Evolutionary conservation across 2,797 vertebrate species (phyloP).

Genomic region (Hemitrygon akajei): DNA sequence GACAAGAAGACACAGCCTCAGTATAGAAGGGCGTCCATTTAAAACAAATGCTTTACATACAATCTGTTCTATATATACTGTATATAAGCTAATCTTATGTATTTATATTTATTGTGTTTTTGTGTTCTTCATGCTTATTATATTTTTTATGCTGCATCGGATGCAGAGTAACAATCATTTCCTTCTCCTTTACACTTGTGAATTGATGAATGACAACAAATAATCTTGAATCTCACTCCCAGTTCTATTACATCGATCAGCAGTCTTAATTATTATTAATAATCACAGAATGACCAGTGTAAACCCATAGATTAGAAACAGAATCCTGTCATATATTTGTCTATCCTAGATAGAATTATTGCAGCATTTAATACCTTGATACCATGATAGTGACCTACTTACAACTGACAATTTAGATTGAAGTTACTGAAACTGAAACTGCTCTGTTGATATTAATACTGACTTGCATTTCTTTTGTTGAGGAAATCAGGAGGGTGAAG

Average conservation of each 20-base stretch:
- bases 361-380: background rate
- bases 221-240: background rate
- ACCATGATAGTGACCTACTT: background rate
- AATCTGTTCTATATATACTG: too few relatives aligned
- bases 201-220: too few relatives aligned
- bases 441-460: background rate
- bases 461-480: background rate
- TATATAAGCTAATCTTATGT: too few relatives aligned
- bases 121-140: too few relatives aligned
- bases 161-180: too few relatives aligned
- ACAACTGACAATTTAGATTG: background rate
- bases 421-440: background rate
- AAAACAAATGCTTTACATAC: too few relatives aligned
- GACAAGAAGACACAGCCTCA: too few relatives aligned
- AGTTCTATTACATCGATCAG: background rate
- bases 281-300: background rate
- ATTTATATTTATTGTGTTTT: too few relatives aligned
- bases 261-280: background rate
- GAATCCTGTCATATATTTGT: background rate
- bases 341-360: background rate
- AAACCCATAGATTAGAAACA: background rate
- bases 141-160: too few relatives aligned
- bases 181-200: too few relatives aligned
- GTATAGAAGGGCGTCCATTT: too few relatives aligned
- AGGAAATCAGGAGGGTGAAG: background rate